Evolutionary conservation across 2,888 invertebrate species (phyloP).

Genomic region (Brachypalpus laphriformis): DNA sequence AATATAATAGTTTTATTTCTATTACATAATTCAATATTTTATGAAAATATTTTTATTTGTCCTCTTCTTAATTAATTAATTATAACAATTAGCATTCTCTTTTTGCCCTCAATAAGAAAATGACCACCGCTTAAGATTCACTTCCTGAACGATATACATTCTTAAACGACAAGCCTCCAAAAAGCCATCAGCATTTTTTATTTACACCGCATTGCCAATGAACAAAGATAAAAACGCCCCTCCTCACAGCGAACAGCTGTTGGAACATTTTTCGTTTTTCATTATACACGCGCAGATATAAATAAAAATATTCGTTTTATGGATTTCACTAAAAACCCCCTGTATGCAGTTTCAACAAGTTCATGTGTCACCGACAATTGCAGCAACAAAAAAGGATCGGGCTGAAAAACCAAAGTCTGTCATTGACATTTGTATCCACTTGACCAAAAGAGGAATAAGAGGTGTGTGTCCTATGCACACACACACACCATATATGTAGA

Average conservation of each 20-base stretch:
- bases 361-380: conserved; percentile 42
- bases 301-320: conserved; percentile 32
- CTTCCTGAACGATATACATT: conserved; percentile 23
- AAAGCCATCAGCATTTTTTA: conserved; percentile 5
- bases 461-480: conserved; percentile 29
- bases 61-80: too few species aligned
- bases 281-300: neutral
- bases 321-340: conserved; percentile 26
- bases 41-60: too few species aligned
- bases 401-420: conserved; percentile 45
- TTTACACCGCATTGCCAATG: conserved; percentile 1
- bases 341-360: conserved; percentile 42
- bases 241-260: conserved; percentile 19
- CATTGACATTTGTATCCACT: conserved; percentile 55
- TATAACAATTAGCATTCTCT: neutral
- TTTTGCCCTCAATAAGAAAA: conserved; percentile 23
- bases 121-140: neutral
- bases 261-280: conserved; percentile 3
- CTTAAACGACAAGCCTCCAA: conserved; percentile 54
- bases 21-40: neutral
- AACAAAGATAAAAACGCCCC: conserved; percentile 27
- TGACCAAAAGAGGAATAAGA: conserved; percentile 33
- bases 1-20: neutral
- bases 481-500: neutral
- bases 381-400: conserved; percentile 42